Evolutionary conservation across 64 coral and sea anemone species (phyloP).

Genomic region (Platygyra sinensis): DNA sequence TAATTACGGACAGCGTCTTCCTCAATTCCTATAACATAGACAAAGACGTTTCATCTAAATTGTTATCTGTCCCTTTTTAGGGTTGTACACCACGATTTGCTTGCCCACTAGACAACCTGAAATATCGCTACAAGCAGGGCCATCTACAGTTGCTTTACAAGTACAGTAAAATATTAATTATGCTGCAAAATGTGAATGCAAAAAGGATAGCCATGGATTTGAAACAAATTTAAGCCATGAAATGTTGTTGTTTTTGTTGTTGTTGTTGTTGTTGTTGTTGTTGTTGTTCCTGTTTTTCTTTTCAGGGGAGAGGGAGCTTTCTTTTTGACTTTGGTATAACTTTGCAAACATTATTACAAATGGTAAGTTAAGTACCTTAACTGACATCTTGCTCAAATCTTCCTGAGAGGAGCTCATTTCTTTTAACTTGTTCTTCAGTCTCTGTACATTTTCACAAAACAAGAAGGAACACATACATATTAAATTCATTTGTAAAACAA

Average conservation of each 20-base stretch:
- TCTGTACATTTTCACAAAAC: conserved; percentile 40
- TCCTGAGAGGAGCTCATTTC: conserved; percentile 82
- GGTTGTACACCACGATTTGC: no score
- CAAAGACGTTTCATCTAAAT: not conserved
- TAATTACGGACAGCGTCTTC: conserved; percentile 65
- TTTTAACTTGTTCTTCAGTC: conserved; percentile 76
- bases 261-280: no score
- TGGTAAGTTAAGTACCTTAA: conserved; percentile 56
- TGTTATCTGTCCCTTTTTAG: no score
- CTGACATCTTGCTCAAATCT: conserved; percentile 76
- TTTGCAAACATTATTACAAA: not conserved
- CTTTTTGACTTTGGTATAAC: not conserved
- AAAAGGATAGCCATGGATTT: no score
- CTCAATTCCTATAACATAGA: conserved; percentile 60
- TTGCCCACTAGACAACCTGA: no score
- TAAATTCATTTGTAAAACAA: not conserved
- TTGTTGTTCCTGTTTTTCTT: not conserved
- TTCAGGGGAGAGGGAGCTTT: not conserved
- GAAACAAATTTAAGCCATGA: no score
- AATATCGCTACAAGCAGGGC: no score
- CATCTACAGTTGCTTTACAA: no score
- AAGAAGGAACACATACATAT: not conserved
- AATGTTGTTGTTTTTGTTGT: no score
- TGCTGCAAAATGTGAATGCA: no score
- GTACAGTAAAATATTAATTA: no score